Percentiles rank a stretch among this genome's conserved stretches.
Conservation (phyloP, 2,113 vertebrate species). For the Camelus dromedarius region DNA sequence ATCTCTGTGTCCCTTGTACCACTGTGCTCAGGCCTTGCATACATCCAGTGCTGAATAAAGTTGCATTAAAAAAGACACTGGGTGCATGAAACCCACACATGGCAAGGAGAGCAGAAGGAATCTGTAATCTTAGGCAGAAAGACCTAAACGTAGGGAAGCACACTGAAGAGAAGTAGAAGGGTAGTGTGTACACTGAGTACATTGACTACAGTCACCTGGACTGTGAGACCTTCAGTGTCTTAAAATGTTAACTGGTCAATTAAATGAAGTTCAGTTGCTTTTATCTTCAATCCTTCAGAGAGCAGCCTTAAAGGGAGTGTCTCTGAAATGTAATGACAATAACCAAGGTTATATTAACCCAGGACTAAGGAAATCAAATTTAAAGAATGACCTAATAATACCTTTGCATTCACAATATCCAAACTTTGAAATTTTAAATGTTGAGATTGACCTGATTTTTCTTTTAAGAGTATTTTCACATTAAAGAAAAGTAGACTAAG, state of each 20-base stretch:
- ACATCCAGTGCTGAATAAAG: background rate
- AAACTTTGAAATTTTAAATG: slow-evolving; percentile 7
- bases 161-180: background rate
- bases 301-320: background rate
- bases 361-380: slow-evolving; percentile 24
- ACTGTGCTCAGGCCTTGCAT: background rate
- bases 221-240: slow-evolving; percentile 54
- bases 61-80: slow-evolving; percentile 1
- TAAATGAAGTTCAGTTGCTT: slow-evolving; percentile 63
- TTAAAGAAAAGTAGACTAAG: background rate
- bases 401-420: background rate
- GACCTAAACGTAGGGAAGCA: background rate
- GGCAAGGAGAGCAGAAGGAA: background rate
- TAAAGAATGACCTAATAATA: background rate
- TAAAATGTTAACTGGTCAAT: slow-evolving; percentile 62
- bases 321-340: slow-evolving; percentile 45
- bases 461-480: slow-evolving; percentile 39
- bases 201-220: slow-evolving; percentile 9
- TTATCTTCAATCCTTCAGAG: slow-evolving; percentile 30
- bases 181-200: background rate
- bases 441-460: slow-evolving; percentile 2
- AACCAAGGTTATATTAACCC: background rate
- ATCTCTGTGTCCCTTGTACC: background rate
- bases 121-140: background rate
- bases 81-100: background rate